Conservation (phyloP, 1,140 invertebrate genomes). For the Drosophila repleta region DNA sequence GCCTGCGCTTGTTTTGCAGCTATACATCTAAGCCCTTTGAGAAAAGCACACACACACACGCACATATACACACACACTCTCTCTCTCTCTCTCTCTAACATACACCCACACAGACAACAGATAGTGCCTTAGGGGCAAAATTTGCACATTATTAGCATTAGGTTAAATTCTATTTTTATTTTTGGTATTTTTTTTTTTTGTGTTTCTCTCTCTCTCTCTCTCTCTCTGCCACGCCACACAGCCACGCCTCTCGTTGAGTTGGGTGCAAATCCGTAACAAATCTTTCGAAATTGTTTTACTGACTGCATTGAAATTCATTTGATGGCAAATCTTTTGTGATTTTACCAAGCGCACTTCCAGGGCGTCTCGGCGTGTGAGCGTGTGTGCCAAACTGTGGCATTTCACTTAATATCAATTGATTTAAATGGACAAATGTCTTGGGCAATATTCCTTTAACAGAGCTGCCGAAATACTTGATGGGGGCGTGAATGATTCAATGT, state of each 20-base stretch:
- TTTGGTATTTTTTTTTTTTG: conserved; percentile 18
- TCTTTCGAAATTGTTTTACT: conserved; percentile 71
- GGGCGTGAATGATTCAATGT: not conserved
- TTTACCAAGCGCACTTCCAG: conserved; percentile 14
- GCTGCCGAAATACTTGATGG: not conserved
- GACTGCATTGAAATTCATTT: conserved; percentile 69
- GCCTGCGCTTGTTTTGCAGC: conserved; percentile 6
- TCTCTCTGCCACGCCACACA: not conserved
- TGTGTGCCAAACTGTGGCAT: conserved; percentile 10
- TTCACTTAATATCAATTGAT: conserved; percentile 30
- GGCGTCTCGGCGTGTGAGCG: conserved; percentile 33
- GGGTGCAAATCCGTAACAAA: conserved; percentile 73
- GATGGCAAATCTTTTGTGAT: conserved; percentile 60
- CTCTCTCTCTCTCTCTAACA: conserved; percentile 21
- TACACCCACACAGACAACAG: conserved; percentile 47
- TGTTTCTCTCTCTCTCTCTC: no score
- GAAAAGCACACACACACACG: conserved; percentile 34
- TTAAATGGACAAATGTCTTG: conserved; percentile 24
- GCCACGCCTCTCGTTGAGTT: conserved; percentile 50
- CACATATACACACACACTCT: conserved; percentile 14
- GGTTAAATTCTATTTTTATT: conserved; percentile 67
- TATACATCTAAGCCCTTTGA: conserved; percentile 42
- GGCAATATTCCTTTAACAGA: conserved; percentile 13
- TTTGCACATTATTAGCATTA: conserved; percentile 75
- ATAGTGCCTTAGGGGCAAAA: conserved; percentile 53